Conservation (phyloP, 2,888 invertebrate species). For the Sycophila texana region DNA sequence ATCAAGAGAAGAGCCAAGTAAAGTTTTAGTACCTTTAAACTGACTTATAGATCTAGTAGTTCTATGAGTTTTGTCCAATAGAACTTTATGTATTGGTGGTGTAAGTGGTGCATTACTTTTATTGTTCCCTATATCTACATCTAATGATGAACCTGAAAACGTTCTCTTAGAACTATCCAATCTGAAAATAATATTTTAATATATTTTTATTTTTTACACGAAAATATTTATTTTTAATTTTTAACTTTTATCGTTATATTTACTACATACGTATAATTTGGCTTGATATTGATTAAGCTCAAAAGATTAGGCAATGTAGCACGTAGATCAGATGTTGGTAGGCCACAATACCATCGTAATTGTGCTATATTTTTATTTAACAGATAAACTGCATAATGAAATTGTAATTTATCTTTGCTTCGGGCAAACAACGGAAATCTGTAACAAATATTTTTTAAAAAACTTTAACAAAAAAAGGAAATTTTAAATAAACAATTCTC, state of each 20-base stretch:
- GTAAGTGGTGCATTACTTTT: constrained; percentile 66
- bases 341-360: constrained; percentile 85
- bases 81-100: constrained; percentile 69
- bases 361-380: constrained; percentile 97
- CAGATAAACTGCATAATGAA: constrained; percentile 93
- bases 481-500: constrained; percentile 70
- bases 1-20: constrained; percentile 72
- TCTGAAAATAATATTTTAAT: constrained; percentile 61
- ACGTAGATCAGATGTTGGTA: constrained; percentile 85
- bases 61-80: constrained; percentile 70
- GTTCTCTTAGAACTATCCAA: constrained; percentile 73
- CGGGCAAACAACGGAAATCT: constrained; percentile 91
- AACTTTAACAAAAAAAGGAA: constrained; percentile 57
- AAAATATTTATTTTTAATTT: constrained; percentile 9
- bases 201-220: not conserved
- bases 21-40: constrained; percentile 66
- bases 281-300: constrained; percentile 77
- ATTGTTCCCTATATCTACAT: constrained; percentile 68
- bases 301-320: constrained; percentile 87
- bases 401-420: constrained; percentile 86
- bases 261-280: constrained; percentile 67
- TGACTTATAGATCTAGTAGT: constrained; percentile 69
- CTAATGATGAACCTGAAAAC: constrained; percentile 74
- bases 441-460: constrained; percentile 61
- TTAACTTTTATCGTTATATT: not conserved